phyloP scores from a whole-genome alignment of 2,797 vertebrate species.

The Ciconia nigra region DNA sequence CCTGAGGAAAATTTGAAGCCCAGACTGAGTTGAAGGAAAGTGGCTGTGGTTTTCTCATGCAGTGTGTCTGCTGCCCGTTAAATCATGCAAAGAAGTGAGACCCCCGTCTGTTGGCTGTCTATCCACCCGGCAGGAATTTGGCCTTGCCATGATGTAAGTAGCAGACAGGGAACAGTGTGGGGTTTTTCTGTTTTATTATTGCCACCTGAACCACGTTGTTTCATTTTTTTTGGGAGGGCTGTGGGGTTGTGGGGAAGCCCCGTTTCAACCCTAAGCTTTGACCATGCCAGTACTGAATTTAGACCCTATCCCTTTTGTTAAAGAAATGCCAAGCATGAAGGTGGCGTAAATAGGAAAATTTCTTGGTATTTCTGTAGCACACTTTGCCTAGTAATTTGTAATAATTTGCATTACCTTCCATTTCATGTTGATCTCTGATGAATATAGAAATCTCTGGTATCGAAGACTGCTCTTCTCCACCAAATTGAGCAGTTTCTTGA shows the following conservation, averaged over 20 bases:
- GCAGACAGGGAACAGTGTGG: background rate
- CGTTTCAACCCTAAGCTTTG: background rate
- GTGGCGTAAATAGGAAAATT: background rate
- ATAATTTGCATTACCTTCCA: background rate
- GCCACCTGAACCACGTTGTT: fast-evolving
- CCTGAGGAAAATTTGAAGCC: background rate
- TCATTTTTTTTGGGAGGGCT: background rate
- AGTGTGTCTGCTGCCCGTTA: background rate
- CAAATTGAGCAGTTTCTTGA: background rate
- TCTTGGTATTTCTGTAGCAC: background rate
- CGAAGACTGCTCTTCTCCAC: background rate
- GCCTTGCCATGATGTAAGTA: background rate
- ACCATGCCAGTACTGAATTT: background rate
- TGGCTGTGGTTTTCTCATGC: background rate
- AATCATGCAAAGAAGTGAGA: background rate
- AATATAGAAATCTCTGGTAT: background rate
- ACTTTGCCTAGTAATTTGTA: background rate
- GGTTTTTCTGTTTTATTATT: background rate
- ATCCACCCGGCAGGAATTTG: background rate
- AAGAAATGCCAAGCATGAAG: background rate
- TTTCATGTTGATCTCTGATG: background rate
- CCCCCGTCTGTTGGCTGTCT: background rate
- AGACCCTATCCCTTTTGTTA: background rate
- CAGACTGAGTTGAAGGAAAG: background rate
- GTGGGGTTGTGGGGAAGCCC: background rate